phyloP scores from a whole-genome alignment of 2,113 vertebrate genomes.

The Sciurus niger region DNA sequence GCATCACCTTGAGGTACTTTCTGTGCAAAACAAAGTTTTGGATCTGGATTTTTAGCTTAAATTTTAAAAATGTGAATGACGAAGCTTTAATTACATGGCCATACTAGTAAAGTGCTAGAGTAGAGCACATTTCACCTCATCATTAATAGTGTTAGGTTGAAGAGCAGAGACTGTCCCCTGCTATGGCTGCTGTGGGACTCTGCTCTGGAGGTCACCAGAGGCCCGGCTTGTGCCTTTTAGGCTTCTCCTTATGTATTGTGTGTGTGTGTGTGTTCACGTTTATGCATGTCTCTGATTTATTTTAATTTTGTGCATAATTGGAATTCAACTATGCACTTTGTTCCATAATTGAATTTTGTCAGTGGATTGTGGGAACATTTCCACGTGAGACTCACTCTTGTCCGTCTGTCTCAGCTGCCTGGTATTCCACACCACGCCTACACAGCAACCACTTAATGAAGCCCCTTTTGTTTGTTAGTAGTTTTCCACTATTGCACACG shows the following conservation, averaged over 20 bases:
- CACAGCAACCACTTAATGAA: neutral
- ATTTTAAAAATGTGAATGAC: neutral
- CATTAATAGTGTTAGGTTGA: too few relatives aligned
- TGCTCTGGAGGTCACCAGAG: neutral
- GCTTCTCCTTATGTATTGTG: neutral
- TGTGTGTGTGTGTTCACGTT: neutral
- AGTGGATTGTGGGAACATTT: neutral
- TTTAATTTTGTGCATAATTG: neutral
- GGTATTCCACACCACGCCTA: neutral
- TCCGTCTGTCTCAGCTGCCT: neutral
- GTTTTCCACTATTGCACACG: neutral
- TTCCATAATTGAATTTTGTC: neutral
- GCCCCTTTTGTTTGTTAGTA: neutral
- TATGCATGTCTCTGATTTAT: neutral
- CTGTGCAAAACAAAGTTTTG: neutral
- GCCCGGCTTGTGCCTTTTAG: fast-evolving
- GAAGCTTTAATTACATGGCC: neutral
- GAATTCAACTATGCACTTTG: neutral
- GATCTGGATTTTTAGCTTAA: neutral
- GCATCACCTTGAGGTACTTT: neutral
- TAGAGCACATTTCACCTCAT: too few relatives aligned
- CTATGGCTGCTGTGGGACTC: fast-evolving
- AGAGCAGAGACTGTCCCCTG: fast-evolving
- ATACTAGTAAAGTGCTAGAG: neutral
- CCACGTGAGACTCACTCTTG: neutral